These are phyloP conservation scores for Cryptus armator DNA, from an alignment of 2,888 invertebrate species.

Conservation along the genomic window DNA sequence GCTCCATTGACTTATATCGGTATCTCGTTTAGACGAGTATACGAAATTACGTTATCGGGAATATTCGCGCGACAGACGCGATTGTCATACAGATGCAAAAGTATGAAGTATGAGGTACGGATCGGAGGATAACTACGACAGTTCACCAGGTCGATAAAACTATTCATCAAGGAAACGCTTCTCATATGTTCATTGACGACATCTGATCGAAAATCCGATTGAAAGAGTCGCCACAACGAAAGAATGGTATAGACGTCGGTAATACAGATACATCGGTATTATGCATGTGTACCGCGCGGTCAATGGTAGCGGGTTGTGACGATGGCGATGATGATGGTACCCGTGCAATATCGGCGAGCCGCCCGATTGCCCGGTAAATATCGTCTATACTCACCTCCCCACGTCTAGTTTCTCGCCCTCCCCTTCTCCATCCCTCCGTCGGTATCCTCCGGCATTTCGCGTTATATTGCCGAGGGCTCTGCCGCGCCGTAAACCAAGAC, in stretches of 20 bases:
- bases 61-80: background rate
- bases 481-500: slow-evolving; percentile 84
- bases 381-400: slow-evolving; percentile 75
- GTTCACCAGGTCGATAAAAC: background rate
- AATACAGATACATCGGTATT: background rate
- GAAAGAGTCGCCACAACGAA: slow-evolving; percentile 32
- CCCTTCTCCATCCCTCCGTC: background rate
- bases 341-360: slow-evolving; percentile 47
- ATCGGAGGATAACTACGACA: background rate
- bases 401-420: slow-evolving; percentile 57
- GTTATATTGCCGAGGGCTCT: slow-evolving; percentile 81
- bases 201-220: slow-evolving; percentile 64
- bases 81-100: slow-evolving; percentile 2
- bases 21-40: background rate
- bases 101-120: no score
- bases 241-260: slow-evolving; percentile 15
- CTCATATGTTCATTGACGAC: slow-evolving; percentile 22
- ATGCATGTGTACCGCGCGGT: background rate
- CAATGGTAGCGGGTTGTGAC: slow-evolving; percentile 3
- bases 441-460: slow-evolving; percentile 62
- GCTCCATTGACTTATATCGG: slow-evolving; percentile 7
- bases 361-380: slow-evolving; percentile 83
- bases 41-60: background rate
- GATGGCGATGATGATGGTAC: slow-evolving; percentile 11
- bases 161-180: slow-evolving; percentile 25